Conservation (phyloP, 2,113 vertebrate genomes). For the Pterocles gutturalis region DNA sequence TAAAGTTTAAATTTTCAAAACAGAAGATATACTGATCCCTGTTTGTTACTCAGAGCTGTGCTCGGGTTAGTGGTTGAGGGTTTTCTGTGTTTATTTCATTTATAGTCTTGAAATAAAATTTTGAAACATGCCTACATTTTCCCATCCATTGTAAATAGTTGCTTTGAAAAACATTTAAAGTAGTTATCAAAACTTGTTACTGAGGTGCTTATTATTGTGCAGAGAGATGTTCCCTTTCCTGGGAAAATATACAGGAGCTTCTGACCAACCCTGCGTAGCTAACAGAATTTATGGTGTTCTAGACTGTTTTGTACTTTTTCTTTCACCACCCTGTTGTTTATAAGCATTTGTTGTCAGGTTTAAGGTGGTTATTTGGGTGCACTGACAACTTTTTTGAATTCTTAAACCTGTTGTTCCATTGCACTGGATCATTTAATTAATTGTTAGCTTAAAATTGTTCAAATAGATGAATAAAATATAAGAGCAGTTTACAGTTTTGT, state of each 20-base stretch:
- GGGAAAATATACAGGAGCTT: background rate
- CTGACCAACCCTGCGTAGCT: background rate
- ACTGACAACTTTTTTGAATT: background rate
- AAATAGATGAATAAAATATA: background rate
- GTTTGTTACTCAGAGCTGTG: background rate
- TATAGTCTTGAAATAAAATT: background rate
- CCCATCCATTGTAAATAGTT: fast-evolving
- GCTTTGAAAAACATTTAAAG: background rate
- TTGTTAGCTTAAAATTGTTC: background rate
- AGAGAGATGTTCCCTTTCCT: background rate
- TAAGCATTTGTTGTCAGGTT: background rate
- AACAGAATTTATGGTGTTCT: background rate
- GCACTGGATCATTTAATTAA: background rate
- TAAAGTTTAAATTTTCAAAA: background rate
- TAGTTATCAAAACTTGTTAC: background rate
- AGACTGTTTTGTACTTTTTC: background rate
- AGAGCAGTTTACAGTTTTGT: background rate
- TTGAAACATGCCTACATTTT: background rate
- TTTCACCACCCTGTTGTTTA: background rate
- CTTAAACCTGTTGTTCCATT: background rate
- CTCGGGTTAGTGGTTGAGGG: background rate
- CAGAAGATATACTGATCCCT: background rate
- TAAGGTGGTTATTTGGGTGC: background rate
- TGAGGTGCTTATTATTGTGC: background rate
- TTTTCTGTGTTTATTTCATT: background rate